Percentiles rank a stretch among this genome's conserved stretches.
phyloP scores from a whole-genome alignment of 2,888 invertebrate species.

The Drosophila stalkeri region DNA sequence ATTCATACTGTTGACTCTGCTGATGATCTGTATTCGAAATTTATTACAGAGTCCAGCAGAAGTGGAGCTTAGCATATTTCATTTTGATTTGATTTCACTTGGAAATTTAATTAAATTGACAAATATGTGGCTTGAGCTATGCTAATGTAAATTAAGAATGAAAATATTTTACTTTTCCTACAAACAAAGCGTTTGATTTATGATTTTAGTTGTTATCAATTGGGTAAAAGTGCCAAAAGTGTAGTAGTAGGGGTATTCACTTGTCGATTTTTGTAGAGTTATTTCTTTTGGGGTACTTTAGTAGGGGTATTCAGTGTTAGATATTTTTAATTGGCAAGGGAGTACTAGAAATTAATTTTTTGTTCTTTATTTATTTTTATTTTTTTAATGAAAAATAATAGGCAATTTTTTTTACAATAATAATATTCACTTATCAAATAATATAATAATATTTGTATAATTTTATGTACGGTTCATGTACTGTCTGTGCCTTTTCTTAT shows the following conservation, averaged over 20 bases:
- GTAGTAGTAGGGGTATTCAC: not conserved
- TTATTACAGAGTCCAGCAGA: slow-evolving; percentile 17
- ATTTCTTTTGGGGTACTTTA: too few relatives aligned
- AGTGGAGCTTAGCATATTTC: slow-evolving; percentile 9
- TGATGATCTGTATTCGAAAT: slow-evolving; percentile 25
- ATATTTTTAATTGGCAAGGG: too few relatives aligned
- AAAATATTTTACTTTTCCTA: not conserved
- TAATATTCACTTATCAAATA: too few relatives aligned
- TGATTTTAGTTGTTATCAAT: not conserved
- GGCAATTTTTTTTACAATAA: too few relatives aligned
- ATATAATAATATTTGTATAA: too few relatives aligned
- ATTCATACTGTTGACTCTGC: slow-evolving; percentile 35
- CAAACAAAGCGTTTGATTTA: not conserved
- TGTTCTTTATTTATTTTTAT: too few relatives aligned
- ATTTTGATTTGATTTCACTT: slow-evolving; percentile 30
- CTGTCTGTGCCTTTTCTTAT: too few relatives aligned
- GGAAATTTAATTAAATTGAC: slow-evolving; percentile 48
- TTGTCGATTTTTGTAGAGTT: too few relatives aligned
- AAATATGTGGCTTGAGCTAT: slow-evolving; percentile 23
- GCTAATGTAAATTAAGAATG: not conserved
- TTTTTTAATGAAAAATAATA: too few relatives aligned
- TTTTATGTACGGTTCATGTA: too few relatives aligned
- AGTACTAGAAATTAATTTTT: too few relatives aligned
- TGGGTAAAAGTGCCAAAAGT: too few relatives aligned
- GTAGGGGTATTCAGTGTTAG: not conserved